Conservation (phyloP, 1,140 invertebrate genomes). For the Drosophila subobscura region DNA sequence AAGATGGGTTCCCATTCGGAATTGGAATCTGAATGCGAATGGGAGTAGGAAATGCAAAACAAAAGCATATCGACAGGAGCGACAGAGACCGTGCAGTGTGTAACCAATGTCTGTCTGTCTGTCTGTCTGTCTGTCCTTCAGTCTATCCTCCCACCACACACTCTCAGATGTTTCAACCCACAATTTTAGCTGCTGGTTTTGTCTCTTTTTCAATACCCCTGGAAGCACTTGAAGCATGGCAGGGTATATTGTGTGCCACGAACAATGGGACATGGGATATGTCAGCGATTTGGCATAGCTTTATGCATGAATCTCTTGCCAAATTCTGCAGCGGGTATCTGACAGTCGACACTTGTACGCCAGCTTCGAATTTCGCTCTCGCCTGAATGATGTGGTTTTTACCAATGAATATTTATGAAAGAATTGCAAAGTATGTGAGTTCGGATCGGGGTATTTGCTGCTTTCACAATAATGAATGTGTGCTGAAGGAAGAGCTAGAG, state of each 20-base stretch:
- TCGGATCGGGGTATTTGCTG: slow-evolving; percentile 4
- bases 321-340: too few species aligned
- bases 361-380: slow-evolving; percentile 7
- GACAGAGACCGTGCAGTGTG: neutral
- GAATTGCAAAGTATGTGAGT: slow-evolving; percentile 13
- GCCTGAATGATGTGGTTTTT: slow-evolving; percentile 19
- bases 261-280: too few species aligned
- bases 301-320: too few species aligned
- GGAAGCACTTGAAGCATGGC: too few species aligned
- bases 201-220: too few species aligned
- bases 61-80: slow-evolving; percentile 31
- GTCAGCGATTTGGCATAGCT: too few species aligned
- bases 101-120: too few species aligned
- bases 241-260: too few species aligned
- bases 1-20: slow-evolving; percentile 55
- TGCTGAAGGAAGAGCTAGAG: neutral
- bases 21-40: slow-evolving; percentile 28
- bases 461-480: neutral
- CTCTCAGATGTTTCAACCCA: too few species aligned
- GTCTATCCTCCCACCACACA: neutral
- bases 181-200: too few species aligned
- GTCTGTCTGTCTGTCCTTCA: too few species aligned
- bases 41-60: slow-evolving; percentile 23
- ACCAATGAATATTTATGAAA: slow-evolving; percentile 56
- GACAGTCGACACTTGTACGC: too few species aligned